Evolutionary conservation across 1,140 invertebrate species (phyloP).

Genomic region (Dendrolimus punctatus): DNA sequence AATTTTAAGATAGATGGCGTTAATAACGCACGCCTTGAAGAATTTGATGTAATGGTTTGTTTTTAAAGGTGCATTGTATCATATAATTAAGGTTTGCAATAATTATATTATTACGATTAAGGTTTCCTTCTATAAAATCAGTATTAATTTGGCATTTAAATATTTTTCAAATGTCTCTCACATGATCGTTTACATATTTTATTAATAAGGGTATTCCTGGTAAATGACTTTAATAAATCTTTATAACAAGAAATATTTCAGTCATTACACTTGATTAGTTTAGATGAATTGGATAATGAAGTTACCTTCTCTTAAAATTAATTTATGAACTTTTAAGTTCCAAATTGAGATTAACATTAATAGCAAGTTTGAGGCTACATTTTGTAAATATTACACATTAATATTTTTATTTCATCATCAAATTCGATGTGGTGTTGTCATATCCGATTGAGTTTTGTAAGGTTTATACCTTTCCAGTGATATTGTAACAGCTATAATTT

Average conservation of each 20-base stretch:
- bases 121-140: slow-evolving; percentile 19
- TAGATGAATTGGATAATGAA: no score
- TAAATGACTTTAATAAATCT: no score
- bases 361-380: slow-evolving; percentile 15
- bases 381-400: slow-evolving; percentile 10
- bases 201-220: no score
- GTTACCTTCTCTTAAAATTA: no score
- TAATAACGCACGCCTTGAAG: no score
- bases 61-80: not conserved
- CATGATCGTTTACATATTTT: no score
- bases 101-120: not conserved
- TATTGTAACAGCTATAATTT: slow-evolving; percentile 13
- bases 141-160: slow-evolving; percentile 64
- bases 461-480: slow-evolving; percentile 24
- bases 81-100: slow-evolving; percentile 11
- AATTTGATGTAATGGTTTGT: no score
- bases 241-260: no score
- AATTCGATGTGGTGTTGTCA: slow-evolving; percentile 8
- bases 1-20: no score
- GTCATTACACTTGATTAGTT: no score
- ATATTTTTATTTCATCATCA: slow-evolving; percentile 6
- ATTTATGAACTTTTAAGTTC: slow-evolving; percentile 1
- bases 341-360: slow-evolving; percentile 14
- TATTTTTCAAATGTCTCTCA: slow-evolving; percentile 6
- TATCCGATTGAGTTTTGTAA: not conserved